These are phyloP conservation scores for Eupleurogrammus muticus DNA, from an alignment of 2,797 vertebrate genomes.

Conservation along the genomic window DNA sequence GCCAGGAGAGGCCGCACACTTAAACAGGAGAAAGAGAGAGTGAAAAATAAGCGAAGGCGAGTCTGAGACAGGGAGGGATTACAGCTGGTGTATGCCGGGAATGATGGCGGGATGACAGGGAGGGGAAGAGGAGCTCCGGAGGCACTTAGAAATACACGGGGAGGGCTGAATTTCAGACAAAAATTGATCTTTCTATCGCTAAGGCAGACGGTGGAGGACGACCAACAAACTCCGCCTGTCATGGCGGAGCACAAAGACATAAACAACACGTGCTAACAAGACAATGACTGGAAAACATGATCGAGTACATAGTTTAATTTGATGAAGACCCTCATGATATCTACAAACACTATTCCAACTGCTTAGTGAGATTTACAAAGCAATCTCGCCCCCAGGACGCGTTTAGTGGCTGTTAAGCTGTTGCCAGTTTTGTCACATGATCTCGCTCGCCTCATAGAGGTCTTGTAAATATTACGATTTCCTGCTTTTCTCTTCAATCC, in stretches of 20 bases:
- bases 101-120: slow-evolving; percentile 55
- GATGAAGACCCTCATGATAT: neutral
- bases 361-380: neutral
- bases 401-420: no score
- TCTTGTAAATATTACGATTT: neutral
- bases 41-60: slow-evolving; percentile 61
- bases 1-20: slow-evolving; percentile 39
- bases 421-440: no score
- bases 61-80: slow-evolving; percentile 69
- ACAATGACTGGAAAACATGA: neutral
- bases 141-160: slow-evolving; percentile 57
- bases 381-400: neutral
- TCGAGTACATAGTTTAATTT: neutral
- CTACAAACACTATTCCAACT: neutral
- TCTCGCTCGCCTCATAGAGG: neutral
- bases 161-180: slow-evolving; percentile 62
- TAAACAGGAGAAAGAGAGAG: slow-evolving; percentile 46
- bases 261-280: neutral
- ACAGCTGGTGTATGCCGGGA: slow-evolving; percentile 46
- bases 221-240: no score
- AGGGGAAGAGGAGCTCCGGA: slow-evolving; percentile 57
- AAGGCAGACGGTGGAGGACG: slow-evolving; percentile 40
- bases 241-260: slow-evolving; percentile 5
- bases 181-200: slow-evolving; percentile 69
- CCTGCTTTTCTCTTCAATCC: neutral